A percentile compares a stretch with the other conserved stretches of the same genome.
These are phyloP conservation scores for Arctocebus calabarensis DNA, from an alignment of 2,797 vertebrate species.

Conservation along the genomic window DNA sequence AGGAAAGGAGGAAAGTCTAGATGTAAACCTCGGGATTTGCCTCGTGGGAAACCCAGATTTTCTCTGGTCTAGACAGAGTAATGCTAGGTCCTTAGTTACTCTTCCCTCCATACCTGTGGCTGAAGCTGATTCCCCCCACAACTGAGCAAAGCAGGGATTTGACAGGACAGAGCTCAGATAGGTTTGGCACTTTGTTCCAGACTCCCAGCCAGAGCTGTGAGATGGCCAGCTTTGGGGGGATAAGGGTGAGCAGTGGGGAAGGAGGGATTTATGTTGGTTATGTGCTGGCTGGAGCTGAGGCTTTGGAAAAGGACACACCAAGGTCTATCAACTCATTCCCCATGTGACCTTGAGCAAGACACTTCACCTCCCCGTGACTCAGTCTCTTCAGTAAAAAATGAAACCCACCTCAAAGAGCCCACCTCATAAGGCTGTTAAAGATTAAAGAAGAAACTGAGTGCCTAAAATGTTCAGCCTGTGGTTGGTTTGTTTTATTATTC, in stretches of 20 bases:
- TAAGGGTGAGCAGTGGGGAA: fast-evolving
- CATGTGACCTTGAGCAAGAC: not conserved
- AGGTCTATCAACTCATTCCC: not conserved
- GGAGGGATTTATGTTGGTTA: not conserved
- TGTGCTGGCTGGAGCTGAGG: fast-evolving
- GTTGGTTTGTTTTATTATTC: not conserved
- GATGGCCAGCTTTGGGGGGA: not conserved
- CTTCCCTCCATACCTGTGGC: not conserved
- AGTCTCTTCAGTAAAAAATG: not conserved
- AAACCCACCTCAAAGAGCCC: not conserved
- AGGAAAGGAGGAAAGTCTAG: not conserved
- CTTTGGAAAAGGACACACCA: not conserved
- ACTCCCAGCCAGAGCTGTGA: not conserved
- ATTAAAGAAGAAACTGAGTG: not conserved
- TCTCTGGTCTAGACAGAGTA: not conserved
- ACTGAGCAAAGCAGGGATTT: not conserved
- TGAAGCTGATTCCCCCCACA: not conserved
- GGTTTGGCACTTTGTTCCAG: not conserved
- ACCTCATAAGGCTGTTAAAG: not conserved
- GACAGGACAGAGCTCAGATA: not conserved
- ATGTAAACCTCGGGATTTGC: not conserved
- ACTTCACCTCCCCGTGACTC: not conserved
- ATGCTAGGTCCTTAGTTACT: not conserved
- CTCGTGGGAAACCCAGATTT: not conserved
- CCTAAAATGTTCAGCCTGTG: fast-evolving